Evolutionary conservation across 2,113 vertebrate species (phyloP).

Genomic region (Agapornis roseicollis): DNA sequence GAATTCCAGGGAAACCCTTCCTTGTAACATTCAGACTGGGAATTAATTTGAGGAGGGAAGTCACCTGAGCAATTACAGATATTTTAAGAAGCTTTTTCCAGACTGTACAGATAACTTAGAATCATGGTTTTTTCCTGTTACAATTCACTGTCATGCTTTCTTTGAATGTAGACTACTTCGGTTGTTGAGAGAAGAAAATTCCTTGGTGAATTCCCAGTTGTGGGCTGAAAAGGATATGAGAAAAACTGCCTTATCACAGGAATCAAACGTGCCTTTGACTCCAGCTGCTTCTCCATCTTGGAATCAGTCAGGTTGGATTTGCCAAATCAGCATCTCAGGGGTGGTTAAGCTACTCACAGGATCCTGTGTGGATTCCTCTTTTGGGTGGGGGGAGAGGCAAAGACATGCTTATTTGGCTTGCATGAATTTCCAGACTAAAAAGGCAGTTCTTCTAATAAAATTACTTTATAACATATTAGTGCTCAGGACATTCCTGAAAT

Average conservation of each 20-base stretch:
- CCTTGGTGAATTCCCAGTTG: constrained; percentile 51
- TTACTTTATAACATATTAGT: neutral
- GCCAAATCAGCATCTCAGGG: neutral
- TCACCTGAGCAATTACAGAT: neutral
- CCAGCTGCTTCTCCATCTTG: constrained; percentile 37
- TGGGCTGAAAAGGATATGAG: constrained; percentile 52
- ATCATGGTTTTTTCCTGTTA: neutral
- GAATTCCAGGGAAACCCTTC: neutral
- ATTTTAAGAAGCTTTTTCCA: neutral
- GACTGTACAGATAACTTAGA: neutral
- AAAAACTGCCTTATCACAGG: constrained; percentile 20
- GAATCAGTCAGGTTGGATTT: constrained; percentile 73
- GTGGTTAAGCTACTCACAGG: neutral
- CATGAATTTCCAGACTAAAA: constrained; percentile 7
- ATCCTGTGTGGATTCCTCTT: neutral
- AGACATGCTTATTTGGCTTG: neutral
- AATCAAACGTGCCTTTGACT: constrained; percentile 17
- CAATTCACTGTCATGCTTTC: neutral
- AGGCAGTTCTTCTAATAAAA: neutral
- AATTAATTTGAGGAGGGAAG: neutral
- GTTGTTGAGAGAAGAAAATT: constrained; percentile 65
- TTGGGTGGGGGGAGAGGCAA: neutral
- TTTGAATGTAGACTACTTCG: constrained; percentile 44
- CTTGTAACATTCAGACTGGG: neutral
- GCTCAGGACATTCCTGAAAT: neutral